phyloP scores from a whole-genome alignment of 1,140 invertebrate genomes.

The Diachasma alloeum region DNA sequence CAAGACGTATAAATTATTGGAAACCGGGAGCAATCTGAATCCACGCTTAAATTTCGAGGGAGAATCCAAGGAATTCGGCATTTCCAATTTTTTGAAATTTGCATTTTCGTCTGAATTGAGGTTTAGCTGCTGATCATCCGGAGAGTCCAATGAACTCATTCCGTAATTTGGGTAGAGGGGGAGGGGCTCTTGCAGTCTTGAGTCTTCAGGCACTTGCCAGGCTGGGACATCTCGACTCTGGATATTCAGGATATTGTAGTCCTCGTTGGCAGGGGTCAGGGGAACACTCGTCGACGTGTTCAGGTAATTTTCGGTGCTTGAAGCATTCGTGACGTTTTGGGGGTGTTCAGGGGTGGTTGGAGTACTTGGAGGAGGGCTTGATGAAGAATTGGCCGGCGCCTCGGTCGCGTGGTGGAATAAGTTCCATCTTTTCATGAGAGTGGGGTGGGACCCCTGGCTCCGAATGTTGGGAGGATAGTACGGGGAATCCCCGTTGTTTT shows the following conservation, averaged over 20 bases:
- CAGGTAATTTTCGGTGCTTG: background rate
- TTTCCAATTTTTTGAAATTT: background rate
- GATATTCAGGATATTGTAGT: background rate
- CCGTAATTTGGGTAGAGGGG: background rate
- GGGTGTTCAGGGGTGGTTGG: background rate
- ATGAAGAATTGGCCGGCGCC: background rate
- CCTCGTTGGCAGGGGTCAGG: background rate
- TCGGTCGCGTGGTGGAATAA: background rate
- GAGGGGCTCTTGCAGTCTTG: background rate
- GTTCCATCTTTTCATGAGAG: background rate
- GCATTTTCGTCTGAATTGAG: background rate
- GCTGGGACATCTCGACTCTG: background rate
- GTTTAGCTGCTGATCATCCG: background rate
- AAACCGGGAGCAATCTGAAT: conserved; percentile 29
- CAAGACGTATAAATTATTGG: conserved; percentile 25
- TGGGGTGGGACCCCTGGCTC: background rate
- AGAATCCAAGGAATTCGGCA: background rate
- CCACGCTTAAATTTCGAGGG: conserved; percentile 26
- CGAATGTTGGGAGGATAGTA: background rate
- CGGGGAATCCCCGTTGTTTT: background rate
- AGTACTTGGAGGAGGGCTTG: background rate
- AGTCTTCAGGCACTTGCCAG: background rate
- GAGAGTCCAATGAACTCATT: background rate
- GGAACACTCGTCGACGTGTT: background rate
- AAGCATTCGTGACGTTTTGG: background rate